Evolutionary conservation across 2,113 vertebrate genomes (phyloP), one percentile per base, ranked within the genome.

Genomic region (Tupaia chinensis): DNA sequence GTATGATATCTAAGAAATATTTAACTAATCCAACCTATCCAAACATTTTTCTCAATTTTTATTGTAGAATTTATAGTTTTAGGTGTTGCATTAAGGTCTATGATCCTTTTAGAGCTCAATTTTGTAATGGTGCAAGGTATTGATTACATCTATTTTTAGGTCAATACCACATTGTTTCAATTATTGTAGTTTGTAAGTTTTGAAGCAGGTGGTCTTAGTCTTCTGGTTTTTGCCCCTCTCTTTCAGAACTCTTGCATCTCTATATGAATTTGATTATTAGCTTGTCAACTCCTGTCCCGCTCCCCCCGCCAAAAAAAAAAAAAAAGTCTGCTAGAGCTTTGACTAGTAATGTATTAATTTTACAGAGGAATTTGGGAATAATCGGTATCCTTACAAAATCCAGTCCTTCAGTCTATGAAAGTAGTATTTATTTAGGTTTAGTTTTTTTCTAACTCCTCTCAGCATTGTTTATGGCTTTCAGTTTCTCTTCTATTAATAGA

Each of bases 51-150:
- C 4, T 23, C 44, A 7, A 78, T n/a, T 77, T 81, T 79, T 72
- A 65, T 72, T 88, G 32, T 66, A 74, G 58, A 96, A 56, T 34
- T 65, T 68, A 74, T 81, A 22, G 14, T 91, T 82, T 77, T 87
- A 56, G 63, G 15, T 74, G 32, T 79, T 88, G 70, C 17, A 54
- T 54, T 93, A 90, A 80, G 22, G 7, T 61, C 13, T 90, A 13
- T 73, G 34, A 63, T 87, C 16, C 86, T 8, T 53, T 96, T 73
- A 92, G 27, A 89, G 68, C 56, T 89, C 34, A 92, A 84, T 88
- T 79, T 91, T 81, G 1, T 88, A 82, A 89, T 19, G 65, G 14
- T 53, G 11, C 12, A 76, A 94, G 27, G 16, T 83, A 56, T 70
- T 1, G 12, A 80, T 53, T 77, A 25, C 81, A 65, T 87, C n/a